These are phyloP conservation scores for Pseudorhombus dupliciocellatus DNA, from an alignment of 2,113 vertebrate genomes.

Conservation along the genomic window DNA sequence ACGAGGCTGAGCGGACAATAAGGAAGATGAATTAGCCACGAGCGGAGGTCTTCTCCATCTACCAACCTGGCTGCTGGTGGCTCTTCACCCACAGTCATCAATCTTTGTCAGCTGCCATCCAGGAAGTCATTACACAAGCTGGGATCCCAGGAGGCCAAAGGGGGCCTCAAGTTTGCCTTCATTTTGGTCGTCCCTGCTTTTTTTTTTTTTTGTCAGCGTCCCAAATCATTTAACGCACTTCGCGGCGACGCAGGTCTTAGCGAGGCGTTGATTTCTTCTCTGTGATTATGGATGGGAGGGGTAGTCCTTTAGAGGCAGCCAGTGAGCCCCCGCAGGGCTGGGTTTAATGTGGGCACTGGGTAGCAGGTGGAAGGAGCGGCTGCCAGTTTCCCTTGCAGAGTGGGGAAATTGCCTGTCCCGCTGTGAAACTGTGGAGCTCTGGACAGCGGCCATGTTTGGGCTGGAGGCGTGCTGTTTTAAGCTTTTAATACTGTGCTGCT, in stretches of 20 bases:
- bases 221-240: slow-evolving; percentile 51
- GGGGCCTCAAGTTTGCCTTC: slow-evolving; percentile 46
- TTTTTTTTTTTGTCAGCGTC: slow-evolving; percentile 23
- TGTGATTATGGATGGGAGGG: slow-evolving; percentile 43
- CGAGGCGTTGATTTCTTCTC: slow-evolving; percentile 46
- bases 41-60: slow-evolving; percentile 70
- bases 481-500: slow-evolving; percentile 74
- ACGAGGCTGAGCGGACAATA: slow-evolving; percentile 66
- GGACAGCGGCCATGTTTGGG: slow-evolving; percentile 76
- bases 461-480: slow-evolving; percentile 71
- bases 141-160: slow-evolving; percentile 42
- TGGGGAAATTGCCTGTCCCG: slow-evolving; percentile 70
- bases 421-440: slow-evolving; percentile 71
- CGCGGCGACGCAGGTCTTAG: slow-evolving; percentile 18
- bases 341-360: slow-evolving; percentile 61
- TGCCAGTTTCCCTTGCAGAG: slow-evolving; percentile 78
- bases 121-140: slow-evolving; percentile 73
- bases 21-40: slow-evolving; percentile 82
- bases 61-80: slow-evolving; percentile 59
- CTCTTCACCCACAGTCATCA: slow-evolving; percentile 78
- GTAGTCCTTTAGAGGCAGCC: slow-evolving; percentile 34
- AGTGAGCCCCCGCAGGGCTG: slow-evolving; percentile 50
- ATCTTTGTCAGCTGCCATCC: slow-evolving; percentile 80
- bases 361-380: slow-evolving; percentile 79
- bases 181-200: slow-evolving; percentile 28